Base-by-base conservation (phyloP, 1,140 invertebrate genomes). In the Hirudo medicinalis region DNA sequence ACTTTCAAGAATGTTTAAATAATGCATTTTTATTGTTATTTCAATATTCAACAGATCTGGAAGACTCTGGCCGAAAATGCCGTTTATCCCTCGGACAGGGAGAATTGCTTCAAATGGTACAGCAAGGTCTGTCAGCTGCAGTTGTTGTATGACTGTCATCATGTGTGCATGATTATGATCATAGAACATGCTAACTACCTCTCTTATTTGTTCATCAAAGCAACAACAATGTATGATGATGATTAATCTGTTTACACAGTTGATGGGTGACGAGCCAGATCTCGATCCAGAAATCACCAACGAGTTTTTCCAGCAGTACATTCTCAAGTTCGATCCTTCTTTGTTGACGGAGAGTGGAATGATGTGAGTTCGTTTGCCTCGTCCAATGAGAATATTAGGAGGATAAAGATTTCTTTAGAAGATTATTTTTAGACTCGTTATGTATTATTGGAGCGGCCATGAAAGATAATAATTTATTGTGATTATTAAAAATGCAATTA, bases 41-140 rank as follows among this genome's bases (percentile, higher is more conserved):
- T 36, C 32, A 36, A 2, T 49, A 49, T 49, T 36, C 76, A 78
- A 71, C 75, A 83, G 81, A 95, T 98, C 75, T 98, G 95, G 95
- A 88, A 92, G 76, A 95, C 92, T 81, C 84, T 98, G 66, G 92
- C 93, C 19, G 92, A 96, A 80, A 89, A 89, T 78, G 91, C 92
- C 11, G 91, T 94, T 1, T 95, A 94, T 81, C 83, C 88, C 4
- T 88, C 88, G 4, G 95, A 98, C 82, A 86, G 94, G 57, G 94
- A 98, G 82, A 90, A 92, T 5, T 97, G 94, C 83, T 98, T 97
- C 83, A 92, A 93, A 77, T 97, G 94, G 94, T 97, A 97, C 83
- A 92, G 92, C n/a, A 82, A 97, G 78, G 82, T 83, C 79, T 73
- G 63, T 25, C 40, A 36, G 54, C 20, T 25, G 17, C 19, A 6